Evolutionary conservation across 30 jellyfish, hydroid and myxozoan species (phyloP).

Genomic region (Rhopilema esculentum): DNA sequence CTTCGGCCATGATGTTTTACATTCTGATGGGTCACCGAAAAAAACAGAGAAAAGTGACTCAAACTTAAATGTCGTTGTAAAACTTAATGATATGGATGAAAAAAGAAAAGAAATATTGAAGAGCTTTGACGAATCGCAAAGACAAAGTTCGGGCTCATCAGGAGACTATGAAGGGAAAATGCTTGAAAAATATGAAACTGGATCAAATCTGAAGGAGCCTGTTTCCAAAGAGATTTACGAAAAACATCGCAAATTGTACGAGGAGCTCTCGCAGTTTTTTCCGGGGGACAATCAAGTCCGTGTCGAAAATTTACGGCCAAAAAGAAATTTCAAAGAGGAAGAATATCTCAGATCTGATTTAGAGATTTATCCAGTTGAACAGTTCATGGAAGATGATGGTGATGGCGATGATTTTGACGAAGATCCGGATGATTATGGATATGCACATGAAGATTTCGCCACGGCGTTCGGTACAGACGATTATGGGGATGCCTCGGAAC

Average conservation of each 20-base stretch:
- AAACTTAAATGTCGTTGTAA: constrained; percentile 24
- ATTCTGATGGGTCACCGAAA: not conserved
- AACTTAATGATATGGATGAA: constrained; percentile 19
- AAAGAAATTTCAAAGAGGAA: constrained; percentile 8
- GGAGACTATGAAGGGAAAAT: constrained; percentile 11
- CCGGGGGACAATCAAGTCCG: not conserved
- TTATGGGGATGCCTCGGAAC: not conserved
- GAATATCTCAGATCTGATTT: not conserved
- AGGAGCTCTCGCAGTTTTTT: constrained; percentile 60
- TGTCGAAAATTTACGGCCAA: constrained; percentile 12
- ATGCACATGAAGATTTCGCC: not conserved
- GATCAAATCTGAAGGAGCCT: not conserved
- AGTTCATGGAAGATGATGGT: not conserved
- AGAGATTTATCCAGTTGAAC: constrained; percentile 5
- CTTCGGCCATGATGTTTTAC: constrained; percentile 32
- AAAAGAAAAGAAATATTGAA: constrained; percentile 10
- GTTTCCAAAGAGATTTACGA: constrained; percentile 13
- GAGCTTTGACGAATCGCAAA: constrained; percentile 43
- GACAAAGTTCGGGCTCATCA: constrained; percentile 46
- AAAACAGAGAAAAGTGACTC: not conserved
- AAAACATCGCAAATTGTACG: constrained; percentile 40
- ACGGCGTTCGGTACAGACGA: not conserved
- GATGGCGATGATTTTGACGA: constrained; percentile 7
- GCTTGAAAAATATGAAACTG: not conserved
- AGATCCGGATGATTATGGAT: not conserved